Percentiles rank a stretch among this genome's conserved stretches.
These are phyloP conservation scores for Cremastinae sp. DNA, from an alignment of 2,888 invertebrate genomes.

Conservation along the genomic window DNA sequence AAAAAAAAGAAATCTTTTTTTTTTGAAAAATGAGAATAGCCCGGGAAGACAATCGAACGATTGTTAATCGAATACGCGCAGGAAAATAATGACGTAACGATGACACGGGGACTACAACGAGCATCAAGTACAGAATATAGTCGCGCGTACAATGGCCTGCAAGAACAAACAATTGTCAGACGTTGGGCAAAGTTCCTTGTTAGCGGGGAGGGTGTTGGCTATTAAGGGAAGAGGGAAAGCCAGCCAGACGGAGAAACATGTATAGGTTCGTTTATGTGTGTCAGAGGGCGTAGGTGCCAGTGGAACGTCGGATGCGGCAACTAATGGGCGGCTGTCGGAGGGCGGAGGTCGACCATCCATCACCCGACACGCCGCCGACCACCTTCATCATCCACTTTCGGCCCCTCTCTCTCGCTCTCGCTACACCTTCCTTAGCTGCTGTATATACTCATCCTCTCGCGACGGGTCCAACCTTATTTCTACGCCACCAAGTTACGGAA, in stretches of 20 bases:
- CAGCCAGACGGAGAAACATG: conserved; percentile 15
- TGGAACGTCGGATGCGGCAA: conserved; percentile 67
- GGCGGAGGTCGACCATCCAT: conserved; percentile 71
- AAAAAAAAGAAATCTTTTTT: conserved; percentile 1
- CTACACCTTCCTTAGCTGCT: conserved; percentile 32
- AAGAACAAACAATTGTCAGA: conserved; percentile 54
- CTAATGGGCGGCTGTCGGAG: conserved; percentile 69
- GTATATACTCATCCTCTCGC: too few relatives aligned
- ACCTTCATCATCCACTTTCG: conserved; percentile 67
- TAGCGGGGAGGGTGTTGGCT: conserved; percentile 12
- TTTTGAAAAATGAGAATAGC: too few relatives aligned
- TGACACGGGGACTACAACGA: conserved; percentile 36
- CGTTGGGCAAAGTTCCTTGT: conserved; percentile 22
- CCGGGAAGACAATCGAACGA: conserved; percentile 24
- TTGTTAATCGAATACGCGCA: conserved; percentile 23
- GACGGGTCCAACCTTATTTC: not conserved
- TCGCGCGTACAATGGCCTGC: conserved; percentile 17
- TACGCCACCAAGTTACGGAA: conserved; percentile 63
- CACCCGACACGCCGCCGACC: conserved; percentile 62
- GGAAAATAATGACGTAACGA: conserved; percentile 44
- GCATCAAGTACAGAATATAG: too few relatives aligned
- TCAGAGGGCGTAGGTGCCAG: conserved; percentile 61
- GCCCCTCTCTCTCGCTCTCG: conserved; percentile 54
- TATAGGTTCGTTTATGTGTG: conserved; percentile 9
- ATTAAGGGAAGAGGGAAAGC: conserved; percentile 31